These are phyloP conservation scores for Sapajus apella DNA, from an alignment of 2,113 vertebrate genomes.

Conservation along the genomic window DNA sequence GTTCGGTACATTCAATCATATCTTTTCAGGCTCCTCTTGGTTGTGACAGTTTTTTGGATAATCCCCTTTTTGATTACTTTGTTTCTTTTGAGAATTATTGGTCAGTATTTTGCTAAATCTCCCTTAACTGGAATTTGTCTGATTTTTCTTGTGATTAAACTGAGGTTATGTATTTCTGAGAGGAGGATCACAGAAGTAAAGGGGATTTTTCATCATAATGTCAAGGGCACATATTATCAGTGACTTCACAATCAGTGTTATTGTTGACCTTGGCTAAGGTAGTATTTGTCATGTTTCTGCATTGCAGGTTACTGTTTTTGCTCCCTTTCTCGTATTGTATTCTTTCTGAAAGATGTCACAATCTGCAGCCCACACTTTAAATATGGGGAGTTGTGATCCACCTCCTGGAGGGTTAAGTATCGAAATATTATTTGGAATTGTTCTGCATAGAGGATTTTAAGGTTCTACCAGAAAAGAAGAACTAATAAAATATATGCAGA, in stretches of 20 bases:
- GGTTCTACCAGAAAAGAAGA: neutral
- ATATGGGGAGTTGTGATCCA: neutral
- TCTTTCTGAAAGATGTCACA: neutral
- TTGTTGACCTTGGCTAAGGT: neutral
- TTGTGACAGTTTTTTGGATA: neutral
- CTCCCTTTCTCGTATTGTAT: neutral
- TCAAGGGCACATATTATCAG: neutral
- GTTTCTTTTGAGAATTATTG: neutral
- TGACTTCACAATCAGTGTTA: neutral
- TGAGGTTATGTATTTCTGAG: neutral
- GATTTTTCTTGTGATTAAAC: neutral
- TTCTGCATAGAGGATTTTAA: neutral
- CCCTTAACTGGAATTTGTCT: neutral
- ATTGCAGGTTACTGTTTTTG: neutral
- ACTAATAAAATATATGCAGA: neutral
- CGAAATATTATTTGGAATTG: neutral
- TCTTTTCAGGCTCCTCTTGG: neutral
- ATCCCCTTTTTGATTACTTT: neutral
- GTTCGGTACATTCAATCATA: neutral
- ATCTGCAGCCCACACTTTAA: neutral
- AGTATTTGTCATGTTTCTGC: neutral
- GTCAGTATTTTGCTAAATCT: neutral
- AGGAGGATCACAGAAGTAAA: neutral
- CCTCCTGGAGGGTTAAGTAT: neutral
- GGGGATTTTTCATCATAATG: neutral